Base-by-base conservation (phyloP, 2,113 vertebrate genomes). In the Rhinolophus sinicus region DNA sequence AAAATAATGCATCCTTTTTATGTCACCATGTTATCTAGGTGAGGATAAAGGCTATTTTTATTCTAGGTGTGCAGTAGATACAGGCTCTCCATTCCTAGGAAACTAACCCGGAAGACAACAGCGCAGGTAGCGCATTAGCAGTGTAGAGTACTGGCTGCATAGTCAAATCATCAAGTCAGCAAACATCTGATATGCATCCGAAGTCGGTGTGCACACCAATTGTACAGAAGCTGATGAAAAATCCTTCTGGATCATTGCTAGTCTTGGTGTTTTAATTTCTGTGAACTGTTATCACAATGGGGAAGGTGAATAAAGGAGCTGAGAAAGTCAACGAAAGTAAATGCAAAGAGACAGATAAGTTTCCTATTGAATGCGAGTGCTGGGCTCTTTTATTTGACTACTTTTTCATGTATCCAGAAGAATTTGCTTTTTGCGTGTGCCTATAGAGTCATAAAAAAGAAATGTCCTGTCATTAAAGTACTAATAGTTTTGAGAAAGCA, bases 401-500 rank as follows among this genome's bases (percentile, higher is more conserved):
- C 33, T 73, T 95, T 76, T 85, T 38, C 40, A 72, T 40, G 16
- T 72, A 52, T 82, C 21, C 24, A n/a, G 38, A 78, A 84, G 24
- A 88, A 38, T 52, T 4, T 93, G 16, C 10, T 35, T 83, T 88
- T 78, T 69, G 26, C 92, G 3, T 75, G 67, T 83, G 70, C 26
- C 33, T 88, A 64, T 44, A 64, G 83, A 96, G 24, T 84, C 58
- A 88, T 95, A 91, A 91, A 88, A 93, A 93, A 84, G 22, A 96
- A 97, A 93, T 83, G 40, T 90, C 33, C 88, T 95, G 38, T 85
- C 84, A 44, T 90, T 92, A 96, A 97, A 92, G 35, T 77, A 16
- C 83, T 96, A 95, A 90, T 78, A 58, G 69, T 94, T 97, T 95
- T 47, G 62, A 85, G 56, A 95, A 80, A 90, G 47, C 40, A 75